These are phyloP conservation scores for Cetonia aurata DNA, from an alignment of 2,888 invertebrate species.

Conservation along the genomic window DNA sequence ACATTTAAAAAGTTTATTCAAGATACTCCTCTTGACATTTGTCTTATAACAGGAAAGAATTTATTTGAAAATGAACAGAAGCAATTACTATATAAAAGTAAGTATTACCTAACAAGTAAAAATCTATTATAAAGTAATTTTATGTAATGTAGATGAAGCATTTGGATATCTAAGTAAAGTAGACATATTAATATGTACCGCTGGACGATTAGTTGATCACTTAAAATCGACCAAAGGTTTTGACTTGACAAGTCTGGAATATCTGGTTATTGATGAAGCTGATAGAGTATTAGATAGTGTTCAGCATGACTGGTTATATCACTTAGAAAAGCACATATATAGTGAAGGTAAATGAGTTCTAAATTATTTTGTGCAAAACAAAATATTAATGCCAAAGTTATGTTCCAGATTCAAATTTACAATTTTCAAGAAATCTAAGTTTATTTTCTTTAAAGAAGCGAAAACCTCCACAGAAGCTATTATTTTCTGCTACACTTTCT, in stretches of 20 bases:
- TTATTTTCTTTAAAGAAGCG: slow-evolving; percentile 59
- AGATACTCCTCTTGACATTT: slow-evolving; percentile 78
- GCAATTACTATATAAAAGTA: slow-evolving; percentile 71
- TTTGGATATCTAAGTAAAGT: slow-evolving; percentile 73
- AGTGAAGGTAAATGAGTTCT: slow-evolving; percentile 52
- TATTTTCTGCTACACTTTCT: slow-evolving; percentile 97
- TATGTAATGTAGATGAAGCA: slow-evolving; percentile 66
- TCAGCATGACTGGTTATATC: slow-evolving; percentile 91
- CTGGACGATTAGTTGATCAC: slow-evolving; percentile 94
- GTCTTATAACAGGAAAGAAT: slow-evolving; percentile 77
- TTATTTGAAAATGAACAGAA: slow-evolving; percentile 77
- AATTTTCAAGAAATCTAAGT: slow-evolving; percentile 57
- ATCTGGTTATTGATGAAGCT: slow-evolving; percentile 96
- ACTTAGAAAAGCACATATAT: slow-evolving; percentile 79
- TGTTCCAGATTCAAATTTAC: slow-evolving; percentile 35
- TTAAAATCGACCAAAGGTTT: slow-evolving; percentile 86
- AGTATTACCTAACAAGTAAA: slow-evolving; percentile 54
- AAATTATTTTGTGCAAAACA: neutral
- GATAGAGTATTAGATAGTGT: slow-evolving; percentile 94
- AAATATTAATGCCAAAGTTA: neutral
- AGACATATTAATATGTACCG: slow-evolving; percentile 93
- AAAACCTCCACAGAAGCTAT: slow-evolving; percentile 79
- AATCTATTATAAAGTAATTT: no score
- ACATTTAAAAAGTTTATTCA: slow-evolving; percentile 81
- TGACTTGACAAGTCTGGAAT: slow-evolving; percentile 77